A percentile compares a stretch with the other conserved stretches of the same genome.
phyloP scores from a whole-genome alignment of 2,888 invertebrate species.

The Andrena chrysosceles region DNA sequence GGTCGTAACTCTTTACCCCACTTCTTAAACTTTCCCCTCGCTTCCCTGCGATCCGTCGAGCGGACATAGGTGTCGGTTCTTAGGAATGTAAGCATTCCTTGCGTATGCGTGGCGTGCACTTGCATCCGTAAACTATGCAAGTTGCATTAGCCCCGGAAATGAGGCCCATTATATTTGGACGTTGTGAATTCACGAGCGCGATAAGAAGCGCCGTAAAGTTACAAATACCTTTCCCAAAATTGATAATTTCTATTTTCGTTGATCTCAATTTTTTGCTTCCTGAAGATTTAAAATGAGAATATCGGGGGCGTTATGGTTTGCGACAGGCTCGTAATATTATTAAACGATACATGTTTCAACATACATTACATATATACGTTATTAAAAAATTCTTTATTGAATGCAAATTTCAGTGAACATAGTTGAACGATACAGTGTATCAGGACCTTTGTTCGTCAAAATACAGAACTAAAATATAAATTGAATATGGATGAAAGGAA shows the following conservation, averaged over 20 bases:
- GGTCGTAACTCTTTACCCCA: slow-evolving; percentile 30
- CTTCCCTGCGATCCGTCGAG: slow-evolving; percentile 36
- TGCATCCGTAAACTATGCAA: background rate
- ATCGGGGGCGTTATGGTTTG: too few species aligned
- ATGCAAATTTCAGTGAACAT: slow-evolving; percentile 15
- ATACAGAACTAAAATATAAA: slow-evolving; percentile 32
- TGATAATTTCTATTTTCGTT: background rate
- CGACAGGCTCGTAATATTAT: background rate
- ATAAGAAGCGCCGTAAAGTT: background rate
- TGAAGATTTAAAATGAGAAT: background rate
- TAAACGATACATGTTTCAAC: background rate
- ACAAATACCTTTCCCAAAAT: background rate
- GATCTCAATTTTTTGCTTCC: too few species aligned
- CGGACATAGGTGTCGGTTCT: slow-evolving; percentile 62
- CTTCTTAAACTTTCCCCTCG: slow-evolving; percentile 28
- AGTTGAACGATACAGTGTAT: slow-evolving; percentile 12
- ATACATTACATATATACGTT: background rate
- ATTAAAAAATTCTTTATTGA: slow-evolving; percentile 29
- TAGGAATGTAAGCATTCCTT: slow-evolving; percentile 63
- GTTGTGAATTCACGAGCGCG: background rate
- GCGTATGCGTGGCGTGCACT: slow-evolving; percentile 3
- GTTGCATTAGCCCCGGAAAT: background rate
- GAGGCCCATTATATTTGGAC: slow-evolving; percentile 8
- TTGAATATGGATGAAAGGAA: slow-evolving; percentile 5
- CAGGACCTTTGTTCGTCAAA: slow-evolving; percentile 9